Evolutionary conservation across 2,888 invertebrate genomes (phyloP).

Genomic region (Cylindroiulus punctatus): DNA sequence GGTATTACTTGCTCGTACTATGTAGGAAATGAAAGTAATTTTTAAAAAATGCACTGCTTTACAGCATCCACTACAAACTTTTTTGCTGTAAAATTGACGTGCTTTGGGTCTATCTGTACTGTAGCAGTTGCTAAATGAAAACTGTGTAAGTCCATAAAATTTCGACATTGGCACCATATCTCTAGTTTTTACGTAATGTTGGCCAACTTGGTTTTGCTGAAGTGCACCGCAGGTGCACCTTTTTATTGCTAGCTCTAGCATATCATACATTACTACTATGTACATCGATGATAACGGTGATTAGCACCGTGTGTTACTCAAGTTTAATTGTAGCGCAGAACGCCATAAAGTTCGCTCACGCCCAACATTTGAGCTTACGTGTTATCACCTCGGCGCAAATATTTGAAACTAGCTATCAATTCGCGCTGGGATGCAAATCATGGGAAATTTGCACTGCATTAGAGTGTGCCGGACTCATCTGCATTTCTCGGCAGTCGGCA

Average conservation of each 20-base stretch:
- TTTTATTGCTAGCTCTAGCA: not conserved
- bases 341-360: not conserved
- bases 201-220: not conserved
- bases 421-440: not conserved
- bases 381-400: not conserved
- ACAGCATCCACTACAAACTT: not conserved
- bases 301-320: not conserved
- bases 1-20: no score
- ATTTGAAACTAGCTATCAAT: not conserved
- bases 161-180: no score
- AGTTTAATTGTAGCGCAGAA: not conserved
- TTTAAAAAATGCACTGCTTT: not conserved
- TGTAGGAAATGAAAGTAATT: no score
- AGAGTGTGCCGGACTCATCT: no score
- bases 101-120: no score
- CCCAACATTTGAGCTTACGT: not conserved
- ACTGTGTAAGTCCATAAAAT: no score
- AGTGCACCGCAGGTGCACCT: not conserved
- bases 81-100: no score
- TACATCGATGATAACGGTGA: slow-evolving; percentile 1
- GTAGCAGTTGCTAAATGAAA: no score
- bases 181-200: not conserved
- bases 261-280: not conserved
- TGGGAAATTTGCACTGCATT: not conserved
- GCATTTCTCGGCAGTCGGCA: no score